phyloP scores from a whole-genome alignment of 2,888 invertebrate species.

The Augiades crinisus region DNA sequence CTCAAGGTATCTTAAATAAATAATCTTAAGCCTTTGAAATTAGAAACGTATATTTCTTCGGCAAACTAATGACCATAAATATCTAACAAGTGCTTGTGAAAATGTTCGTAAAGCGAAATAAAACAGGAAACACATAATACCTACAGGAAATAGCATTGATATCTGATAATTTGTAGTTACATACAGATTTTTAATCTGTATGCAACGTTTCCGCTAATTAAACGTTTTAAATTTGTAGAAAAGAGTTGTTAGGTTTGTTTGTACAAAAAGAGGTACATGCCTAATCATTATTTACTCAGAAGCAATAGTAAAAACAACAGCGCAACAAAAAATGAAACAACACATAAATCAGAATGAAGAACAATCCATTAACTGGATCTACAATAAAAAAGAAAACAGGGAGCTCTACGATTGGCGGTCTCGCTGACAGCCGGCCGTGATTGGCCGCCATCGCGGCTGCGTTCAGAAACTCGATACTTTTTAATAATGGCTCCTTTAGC shows the following conservation, averaged over 20 bases:
- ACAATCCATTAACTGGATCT: constrained; percentile 77
- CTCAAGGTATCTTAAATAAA: constrained; percentile 10
- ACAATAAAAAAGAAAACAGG: constrained; percentile 63
- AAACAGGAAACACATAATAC: neutral
- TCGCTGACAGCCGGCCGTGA: constrained; percentile 55
- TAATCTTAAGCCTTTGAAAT: constrained; percentile 12
- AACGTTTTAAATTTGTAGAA: too few species aligned
- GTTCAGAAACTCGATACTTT: constrained; percentile 79
- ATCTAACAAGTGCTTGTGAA: constrained; percentile 10
- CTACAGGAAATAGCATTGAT: constrained; percentile 5
- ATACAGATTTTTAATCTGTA: neutral
- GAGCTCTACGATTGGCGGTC: constrained; percentile 58
- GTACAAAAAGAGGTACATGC: neutral
- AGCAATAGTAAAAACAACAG: constrained; percentile 29
- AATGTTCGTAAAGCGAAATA: neutral
- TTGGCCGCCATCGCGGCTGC: constrained; percentile 61
- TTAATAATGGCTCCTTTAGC: constrained; percentile 80
- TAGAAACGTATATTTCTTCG: constrained; percentile 5
- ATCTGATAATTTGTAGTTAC: neutral
- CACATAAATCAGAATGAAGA: constrained; percentile 76
- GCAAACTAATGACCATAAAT: constrained; percentile 20
- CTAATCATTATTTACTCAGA: constrained; percentile 24
- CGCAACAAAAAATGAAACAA: constrained; percentile 45
- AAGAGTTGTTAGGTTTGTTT: neutral
- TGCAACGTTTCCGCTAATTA: too few species aligned